phyloP scores from a whole-genome alignment of 1,140 invertebrate genomes.

The Calephelis nemesis region DNA sequence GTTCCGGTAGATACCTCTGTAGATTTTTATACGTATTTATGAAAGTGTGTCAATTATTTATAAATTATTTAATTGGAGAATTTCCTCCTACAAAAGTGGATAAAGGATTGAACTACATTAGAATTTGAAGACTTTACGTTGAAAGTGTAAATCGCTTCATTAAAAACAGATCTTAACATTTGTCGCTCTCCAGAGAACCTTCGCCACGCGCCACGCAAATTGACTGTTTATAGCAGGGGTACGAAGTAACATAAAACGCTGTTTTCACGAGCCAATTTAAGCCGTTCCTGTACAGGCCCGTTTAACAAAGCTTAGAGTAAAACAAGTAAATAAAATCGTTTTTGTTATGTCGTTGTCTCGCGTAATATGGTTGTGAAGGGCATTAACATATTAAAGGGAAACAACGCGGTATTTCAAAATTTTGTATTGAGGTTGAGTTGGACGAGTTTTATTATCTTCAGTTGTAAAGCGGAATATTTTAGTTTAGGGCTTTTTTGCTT shows the following conservation, averaged over 20 bases:
- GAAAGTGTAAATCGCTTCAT: slow-evolving; percentile 3
- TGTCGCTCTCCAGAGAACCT: slow-evolving; percentile 7
- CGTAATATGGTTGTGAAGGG: slow-evolving; percentile 7
- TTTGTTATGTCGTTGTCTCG: slow-evolving; percentile 14
- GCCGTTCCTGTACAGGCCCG: slow-evolving; percentile 5
- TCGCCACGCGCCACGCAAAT: slow-evolving; percentile 7
- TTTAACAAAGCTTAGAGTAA: slow-evolving; percentile 16
- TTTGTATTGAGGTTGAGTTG: background rate
- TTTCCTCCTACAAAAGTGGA: too few species aligned
- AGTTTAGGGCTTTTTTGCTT: too few species aligned
- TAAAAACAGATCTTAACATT: slow-evolving; percentile 13
- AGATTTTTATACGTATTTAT: too few species aligned
- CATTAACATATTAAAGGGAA: slow-evolving; percentile 14
- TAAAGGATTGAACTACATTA: background rate
- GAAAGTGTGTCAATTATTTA: too few species aligned
- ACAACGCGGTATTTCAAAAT: background rate
- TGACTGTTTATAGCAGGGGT: slow-evolving; percentile 8
- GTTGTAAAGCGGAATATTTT: too few species aligned
- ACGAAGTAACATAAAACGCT: slow-evolving; percentile 6
- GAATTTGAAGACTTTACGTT: background rate
- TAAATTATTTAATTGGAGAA: too few species aligned
- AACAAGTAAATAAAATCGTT: slow-evolving; percentile 17
- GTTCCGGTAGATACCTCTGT: too few species aligned
- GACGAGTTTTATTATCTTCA: too few species aligned
- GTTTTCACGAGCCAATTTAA: slow-evolving; percentile 16